Evolutionary conservation across 2,113 vertebrate species (phyloP), one percentile per base, ranked within the genome.

Genomic region (Phoxinus phoxinus): DNA sequence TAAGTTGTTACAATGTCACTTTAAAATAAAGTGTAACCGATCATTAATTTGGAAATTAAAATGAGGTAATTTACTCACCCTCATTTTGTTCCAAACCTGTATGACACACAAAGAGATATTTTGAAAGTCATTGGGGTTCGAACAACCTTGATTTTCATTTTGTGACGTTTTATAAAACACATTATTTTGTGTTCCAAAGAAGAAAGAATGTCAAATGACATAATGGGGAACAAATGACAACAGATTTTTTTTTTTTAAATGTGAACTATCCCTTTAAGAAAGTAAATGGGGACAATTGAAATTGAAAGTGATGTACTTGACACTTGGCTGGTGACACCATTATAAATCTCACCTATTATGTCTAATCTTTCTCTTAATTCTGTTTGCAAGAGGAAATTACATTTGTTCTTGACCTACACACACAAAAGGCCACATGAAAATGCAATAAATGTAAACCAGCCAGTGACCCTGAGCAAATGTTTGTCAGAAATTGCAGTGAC

Each of bases 261-360:
- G 9, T 69, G 65, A 21, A 35, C 65, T 32, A 21, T 37, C 3
- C 53, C 53, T 56, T 56, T 56, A 21, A 56, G 19, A 56, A 56
- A 56, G 6, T 21, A 21, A 56, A 21, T 56, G 6, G 53, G 51
- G 53, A 21, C 2, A 56, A 8, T 56, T 56, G 19, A 25, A 74
- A 23, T 27, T 74, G 41, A 74, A 48, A 75, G 72, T 48, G 72
- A n/a, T 27, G 13, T 75, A 46, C 72, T 48, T 17, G 72, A 46
- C n/a, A 4, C 44, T 75, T 48, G 44, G n/a, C 44, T 75, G 41
- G 44, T 15, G 44, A 48, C 72, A 48, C 12, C n/a, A 15, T 48
- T 48, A 74, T 37, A 25, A 73, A 73, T 12, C 21, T 21, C 37
- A 73, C 3, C 23, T 73, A 25, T 19, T 44, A 48, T 74, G 2